Percentiles rank a stretch among this genome's conserved stretches.
Evolutionary conservation across 2,113 vertebrate genomes (phyloP).

Genomic region (Sebastes schlegelii): DNA sequence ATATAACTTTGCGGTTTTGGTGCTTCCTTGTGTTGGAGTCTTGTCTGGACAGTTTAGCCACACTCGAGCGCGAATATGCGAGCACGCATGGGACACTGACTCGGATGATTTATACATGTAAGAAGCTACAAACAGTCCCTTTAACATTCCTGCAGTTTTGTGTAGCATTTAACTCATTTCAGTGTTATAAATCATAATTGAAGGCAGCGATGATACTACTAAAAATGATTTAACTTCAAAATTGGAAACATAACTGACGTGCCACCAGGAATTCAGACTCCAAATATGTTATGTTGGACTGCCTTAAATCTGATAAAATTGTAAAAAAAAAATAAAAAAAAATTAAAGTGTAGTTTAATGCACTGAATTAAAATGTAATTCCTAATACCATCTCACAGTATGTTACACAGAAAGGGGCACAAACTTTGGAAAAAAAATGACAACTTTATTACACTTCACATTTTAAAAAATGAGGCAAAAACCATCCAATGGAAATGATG

Average conservation of each 20-base stretch:
- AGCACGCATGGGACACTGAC: no score
- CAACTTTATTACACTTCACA: slow-evolving; percentile 65
- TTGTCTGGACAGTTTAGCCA: no score
- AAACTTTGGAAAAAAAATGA: slow-evolving; percentile 30
- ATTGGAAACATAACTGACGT: background rate
- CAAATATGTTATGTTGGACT: background rate
- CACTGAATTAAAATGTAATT: background rate
- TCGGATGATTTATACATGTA: no score
- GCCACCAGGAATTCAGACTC: background rate
- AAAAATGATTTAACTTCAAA: no score
- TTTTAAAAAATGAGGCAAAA: slow-evolving; percentile 63
- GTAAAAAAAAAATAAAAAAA: no score
- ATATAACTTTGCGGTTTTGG: no score
- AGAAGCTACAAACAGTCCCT: no score
- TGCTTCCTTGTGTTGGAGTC: no score
- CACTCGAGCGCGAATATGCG: no score
- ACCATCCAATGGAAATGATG: slow-evolving; percentile 12
- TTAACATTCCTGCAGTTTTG: background rate
- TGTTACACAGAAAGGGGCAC: background rate
- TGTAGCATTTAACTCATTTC: background rate
- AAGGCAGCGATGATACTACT: no score
- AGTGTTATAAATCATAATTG: background rate
- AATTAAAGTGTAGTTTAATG: background rate
- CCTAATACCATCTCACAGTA: background rate
- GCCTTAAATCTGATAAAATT: background rate